These are phyloP conservation scores for Microchirus variegatus DNA, from an alignment of 2,797 vertebrate genomes.

Conservation along the genomic window DNA sequence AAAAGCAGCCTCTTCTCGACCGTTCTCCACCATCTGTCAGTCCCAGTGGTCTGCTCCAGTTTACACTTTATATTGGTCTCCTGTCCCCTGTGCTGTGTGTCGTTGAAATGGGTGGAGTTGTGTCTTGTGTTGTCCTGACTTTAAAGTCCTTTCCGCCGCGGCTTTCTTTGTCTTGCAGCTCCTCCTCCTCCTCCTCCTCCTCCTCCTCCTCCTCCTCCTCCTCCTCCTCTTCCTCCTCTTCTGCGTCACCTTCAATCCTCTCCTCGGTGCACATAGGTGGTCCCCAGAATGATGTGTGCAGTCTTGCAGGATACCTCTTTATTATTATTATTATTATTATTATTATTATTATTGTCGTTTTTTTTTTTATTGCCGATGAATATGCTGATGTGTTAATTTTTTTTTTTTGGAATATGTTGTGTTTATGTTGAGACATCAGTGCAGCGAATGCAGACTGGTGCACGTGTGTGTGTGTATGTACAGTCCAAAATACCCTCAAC, in stretches of 20 bases:
- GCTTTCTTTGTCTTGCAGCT: conserved; percentile 58
- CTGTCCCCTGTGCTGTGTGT: conserved; percentile 39
- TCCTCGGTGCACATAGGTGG: conserved; percentile 63
- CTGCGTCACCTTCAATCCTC: conserved; percentile 39
- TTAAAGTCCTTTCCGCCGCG: conserved; percentile 50
- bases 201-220: conserved; percentile 26
- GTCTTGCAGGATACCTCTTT: conserved; percentile 73
- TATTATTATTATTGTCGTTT: conserved; percentile 62
- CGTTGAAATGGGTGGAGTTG: conserved; percentile 48
- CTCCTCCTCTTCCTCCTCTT: conserved; percentile 36
- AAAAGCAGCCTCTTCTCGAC: conserved; percentile 31
- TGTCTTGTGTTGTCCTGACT: conserved; percentile 59
- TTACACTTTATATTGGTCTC: conserved; percentile 52
- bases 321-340: conserved; percentile 61
- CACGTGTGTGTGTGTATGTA: conserved; percentile 70
- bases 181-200: conserved; percentile 27
- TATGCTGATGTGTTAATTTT: conserved; percentile 71
- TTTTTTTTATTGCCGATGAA: conserved; percentile 63
- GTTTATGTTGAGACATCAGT: conserved; percentile 58
- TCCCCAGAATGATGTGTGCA: conserved; percentile 73
- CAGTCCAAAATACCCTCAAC: conserved; percentile 47
- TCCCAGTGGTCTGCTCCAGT: conserved; percentile 78
- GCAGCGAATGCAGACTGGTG: conserved; percentile 55
- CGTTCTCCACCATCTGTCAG: conserved; percentile 12
- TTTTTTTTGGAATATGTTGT: conserved; percentile 61